These are phyloP conservation scores for Criorhina ranunculi DNA, from an alignment of 2,888 invertebrate genomes.

Conservation along the genomic window DNA sequence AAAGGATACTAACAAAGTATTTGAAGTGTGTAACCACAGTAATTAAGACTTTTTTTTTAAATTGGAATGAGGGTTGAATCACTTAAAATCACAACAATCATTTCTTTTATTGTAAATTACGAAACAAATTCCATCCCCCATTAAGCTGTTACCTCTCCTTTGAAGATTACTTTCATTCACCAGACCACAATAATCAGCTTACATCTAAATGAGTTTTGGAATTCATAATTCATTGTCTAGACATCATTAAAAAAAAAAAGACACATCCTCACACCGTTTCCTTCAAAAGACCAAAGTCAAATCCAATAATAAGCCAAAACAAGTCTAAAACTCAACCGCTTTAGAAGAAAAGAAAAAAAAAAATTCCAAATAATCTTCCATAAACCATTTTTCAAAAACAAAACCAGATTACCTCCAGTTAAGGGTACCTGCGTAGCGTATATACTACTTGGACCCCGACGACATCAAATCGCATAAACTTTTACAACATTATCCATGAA, in stretches of 20 bases:
- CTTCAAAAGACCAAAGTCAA: background rate
- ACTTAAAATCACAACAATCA: too few relatives aligned
- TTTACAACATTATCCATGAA: conserved; percentile 20
- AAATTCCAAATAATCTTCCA: conserved; percentile 10
- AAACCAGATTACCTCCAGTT: conserved; percentile 8
- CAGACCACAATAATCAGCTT: conserved; percentile 1
- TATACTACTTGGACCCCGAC: too few relatives aligned
- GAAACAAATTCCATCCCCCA: too few relatives aligned
- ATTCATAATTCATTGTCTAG: conserved; percentile 13
- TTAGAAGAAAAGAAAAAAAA: background rate
- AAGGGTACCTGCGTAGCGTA: background rate
- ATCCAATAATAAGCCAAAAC: background rate
- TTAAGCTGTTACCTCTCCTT: background rate
- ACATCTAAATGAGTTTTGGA: conserved; percentile 1
- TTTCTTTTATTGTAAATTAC: too few relatives aligned
- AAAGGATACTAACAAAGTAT: too few relatives aligned
- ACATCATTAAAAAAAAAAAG: conserved; percentile 6
- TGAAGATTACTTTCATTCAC: background rate
- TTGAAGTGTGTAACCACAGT: too few relatives aligned
- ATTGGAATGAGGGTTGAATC: too few relatives aligned
- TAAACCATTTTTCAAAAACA: conserved; percentile 4
- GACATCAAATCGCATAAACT: conserved; percentile 16
- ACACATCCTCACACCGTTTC: background rate
- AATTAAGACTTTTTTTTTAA: too few relatives aligned
- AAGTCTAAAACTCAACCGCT: background rate